phyloP scores from a whole-genome alignment of 2,113 vertebrate species.

The Trogon melanurus region DNA sequence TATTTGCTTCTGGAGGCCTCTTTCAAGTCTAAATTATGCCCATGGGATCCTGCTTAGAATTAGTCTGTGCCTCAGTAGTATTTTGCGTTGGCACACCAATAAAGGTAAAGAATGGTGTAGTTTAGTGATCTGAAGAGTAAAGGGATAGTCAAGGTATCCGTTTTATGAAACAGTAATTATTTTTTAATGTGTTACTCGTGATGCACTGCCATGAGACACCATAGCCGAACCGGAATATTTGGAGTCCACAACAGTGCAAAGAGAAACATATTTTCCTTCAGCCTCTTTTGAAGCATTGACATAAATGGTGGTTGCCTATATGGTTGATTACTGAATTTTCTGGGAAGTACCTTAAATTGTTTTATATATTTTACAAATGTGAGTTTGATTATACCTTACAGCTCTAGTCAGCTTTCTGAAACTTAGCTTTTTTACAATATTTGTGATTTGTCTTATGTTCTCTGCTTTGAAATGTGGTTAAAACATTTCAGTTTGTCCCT shows the following conservation, averaged over 20 bases:
- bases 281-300: not conserved
- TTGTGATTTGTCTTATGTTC: not conserved
- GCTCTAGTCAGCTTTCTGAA: not conserved
- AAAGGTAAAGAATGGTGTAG: not conserved
- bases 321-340: not conserved
- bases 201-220: not conserved
- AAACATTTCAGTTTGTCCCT: not conserved
- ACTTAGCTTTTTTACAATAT: not conserved
- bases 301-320: accelerated
- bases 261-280: not conserved
- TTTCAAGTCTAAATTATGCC: not conserved
- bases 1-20: not conserved
- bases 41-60: not conserved
- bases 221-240: not conserved
- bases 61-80: not conserved
- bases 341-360: not conserved
- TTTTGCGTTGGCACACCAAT: not conserved
- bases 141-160: not conserved
- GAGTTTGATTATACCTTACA: not conserved
- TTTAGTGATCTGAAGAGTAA: not conserved
- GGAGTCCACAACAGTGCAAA: not conserved
- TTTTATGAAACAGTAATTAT: not conserved
- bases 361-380: not conserved
- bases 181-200: not conserved
- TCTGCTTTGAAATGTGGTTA: not conserved